Percentiles rank a stretch among this genome's conserved stretches.
These are phyloP conservation scores for Volucella zonaria DNA, from an alignment of 2,888 invertebrate species.

Conservation along the genomic window DNA sequence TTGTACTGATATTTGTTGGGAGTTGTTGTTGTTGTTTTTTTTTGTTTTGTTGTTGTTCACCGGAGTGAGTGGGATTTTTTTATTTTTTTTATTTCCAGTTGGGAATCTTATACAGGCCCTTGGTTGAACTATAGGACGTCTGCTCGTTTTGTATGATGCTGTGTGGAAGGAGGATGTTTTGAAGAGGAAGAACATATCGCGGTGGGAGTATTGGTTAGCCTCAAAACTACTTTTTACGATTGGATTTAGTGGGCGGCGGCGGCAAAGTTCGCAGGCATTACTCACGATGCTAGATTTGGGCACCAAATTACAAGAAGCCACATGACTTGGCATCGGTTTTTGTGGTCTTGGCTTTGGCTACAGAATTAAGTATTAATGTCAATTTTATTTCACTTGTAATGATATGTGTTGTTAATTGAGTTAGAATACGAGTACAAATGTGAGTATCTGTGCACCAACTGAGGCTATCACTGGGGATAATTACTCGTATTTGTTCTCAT, in stretches of 20 bases:
- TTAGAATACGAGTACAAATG: not conserved
- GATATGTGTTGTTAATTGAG: slow-evolving; percentile 58
- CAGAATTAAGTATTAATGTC: slow-evolving; percentile 67
- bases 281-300: slow-evolving; percentile 35
- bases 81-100: not conserved
- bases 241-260: slow-evolving; percentile 64
- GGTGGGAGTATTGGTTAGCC: slow-evolving; percentile 24
- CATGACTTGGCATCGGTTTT: slow-evolving; percentile 66
- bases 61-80: too few species aligned
- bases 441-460: not conserved
- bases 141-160: slow-evolving; percentile 1
- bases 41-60: not conserved
- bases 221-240: slow-evolving; percentile 66
- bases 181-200: slow-evolving; percentile 36
- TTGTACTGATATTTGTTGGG: too few species aligned
- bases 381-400: slow-evolving; percentile 59
- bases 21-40: slow-evolving; percentile 16
- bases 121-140: not conserved
- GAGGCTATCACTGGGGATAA: not conserved
- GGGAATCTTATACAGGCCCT: slow-evolving; percentile 48
- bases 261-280: slow-evolving; percentile 62
- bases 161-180: slow-evolving; percentile 7
- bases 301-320: slow-evolving; percentile 48
- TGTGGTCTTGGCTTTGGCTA: slow-evolving; percentile 66
- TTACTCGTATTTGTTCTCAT: not conserved